These are phyloP conservation scores for Stercorarius parasiticus DNA, from an alignment of 2,113 vertebrate genomes.

Conservation along the genomic window DNA sequence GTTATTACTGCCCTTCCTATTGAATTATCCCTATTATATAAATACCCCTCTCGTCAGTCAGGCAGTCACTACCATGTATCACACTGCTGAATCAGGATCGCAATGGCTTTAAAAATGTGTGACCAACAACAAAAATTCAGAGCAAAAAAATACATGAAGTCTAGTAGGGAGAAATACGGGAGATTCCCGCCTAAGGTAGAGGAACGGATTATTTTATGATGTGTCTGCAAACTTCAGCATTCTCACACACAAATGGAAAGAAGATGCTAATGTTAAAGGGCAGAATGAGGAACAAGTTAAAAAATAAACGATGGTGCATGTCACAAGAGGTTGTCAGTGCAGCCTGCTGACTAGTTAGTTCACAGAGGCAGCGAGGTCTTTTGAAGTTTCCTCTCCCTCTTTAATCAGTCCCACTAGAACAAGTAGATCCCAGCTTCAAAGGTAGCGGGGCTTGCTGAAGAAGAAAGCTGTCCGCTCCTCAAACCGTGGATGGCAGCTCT, in stretches of 20 bases:
- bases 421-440: constrained; percentile 43
- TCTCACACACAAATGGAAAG: not conserved
- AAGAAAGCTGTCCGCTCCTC: not conserved
- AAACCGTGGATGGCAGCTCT: not conserved
- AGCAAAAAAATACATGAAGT: not conserved
- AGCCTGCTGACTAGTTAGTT: not conserved
- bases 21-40: not conserved
- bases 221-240: not conserved
- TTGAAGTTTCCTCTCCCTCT: constrained; percentile 27
- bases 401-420: constrained; percentile 32
- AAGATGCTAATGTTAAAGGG: not conserved
- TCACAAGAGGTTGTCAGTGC: not conserved
- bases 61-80: not conserved
- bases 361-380: constrained; percentile 6
- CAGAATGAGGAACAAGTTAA: not conserved
- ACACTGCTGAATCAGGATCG: not conserved
- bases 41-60: not conserved
- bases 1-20: not conserved
- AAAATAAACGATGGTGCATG: not conserved
- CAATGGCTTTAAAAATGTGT: not conserved
- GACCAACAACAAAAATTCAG: not conserved
- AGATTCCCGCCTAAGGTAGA: not conserved
- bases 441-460: not conserved
- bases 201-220: not conserved
- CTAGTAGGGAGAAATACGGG: accelerated